Evolutionary conservation across 2,113 vertebrate genomes (phyloP).

Genomic region (Bujurquina vittata): DNA sequence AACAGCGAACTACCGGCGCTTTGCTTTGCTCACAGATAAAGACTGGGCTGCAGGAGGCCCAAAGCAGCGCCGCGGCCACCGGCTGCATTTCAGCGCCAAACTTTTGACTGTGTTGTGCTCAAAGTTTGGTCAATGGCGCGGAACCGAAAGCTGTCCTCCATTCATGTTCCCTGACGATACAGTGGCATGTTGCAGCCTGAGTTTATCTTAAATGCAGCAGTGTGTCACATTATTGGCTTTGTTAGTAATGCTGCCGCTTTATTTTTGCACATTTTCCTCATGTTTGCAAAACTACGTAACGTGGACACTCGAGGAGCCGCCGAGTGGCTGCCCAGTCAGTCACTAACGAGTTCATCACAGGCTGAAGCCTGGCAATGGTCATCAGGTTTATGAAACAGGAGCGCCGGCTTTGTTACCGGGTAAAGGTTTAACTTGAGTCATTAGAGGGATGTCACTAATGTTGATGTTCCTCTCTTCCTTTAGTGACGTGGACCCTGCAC

Average conservation of each 20-base stretch:
- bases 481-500: slow-evolving; percentile 57
- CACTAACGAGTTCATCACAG: not conserved
- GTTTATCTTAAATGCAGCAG: not conserved
- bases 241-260: not conserved
- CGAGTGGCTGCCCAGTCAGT: rapidly evolving
- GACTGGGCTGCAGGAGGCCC: too few species aligned
- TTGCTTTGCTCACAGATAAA: too few species aligned
- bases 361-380: not conserved
- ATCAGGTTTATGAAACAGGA: not conserved
- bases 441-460: not conserved
- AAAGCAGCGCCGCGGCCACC: too few species aligned
- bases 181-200: not conserved
- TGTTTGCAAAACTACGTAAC: not conserved
- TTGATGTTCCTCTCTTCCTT: not conserved
- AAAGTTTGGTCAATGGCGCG: not conserved
- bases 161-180: not conserved
- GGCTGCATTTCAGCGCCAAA: not conserved
- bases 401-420: too few species aligned
- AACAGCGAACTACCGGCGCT: not conserved
- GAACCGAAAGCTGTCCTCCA: not conserved
- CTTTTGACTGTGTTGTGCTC: not conserved
- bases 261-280: not conserved
- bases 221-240: not conserved
- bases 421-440: not conserved
- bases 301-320: not conserved